A percentile compares a stretch with the other conserved stretches of the same genome.
Conservation (phyloP, 2,797 vertebrate genomes). For the Ctenopoma multispine region DNA sequence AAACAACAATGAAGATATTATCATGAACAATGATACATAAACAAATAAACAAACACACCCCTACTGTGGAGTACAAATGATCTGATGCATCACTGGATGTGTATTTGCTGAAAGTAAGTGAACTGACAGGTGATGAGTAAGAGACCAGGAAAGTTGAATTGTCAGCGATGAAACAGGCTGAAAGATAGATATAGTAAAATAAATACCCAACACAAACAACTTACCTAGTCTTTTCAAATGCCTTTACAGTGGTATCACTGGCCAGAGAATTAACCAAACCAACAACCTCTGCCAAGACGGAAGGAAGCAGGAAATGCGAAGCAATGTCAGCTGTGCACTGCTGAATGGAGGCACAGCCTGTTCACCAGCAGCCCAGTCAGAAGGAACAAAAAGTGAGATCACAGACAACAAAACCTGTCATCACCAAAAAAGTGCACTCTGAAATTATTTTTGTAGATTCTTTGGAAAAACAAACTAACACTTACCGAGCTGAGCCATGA, state of each 20-base stretch:
- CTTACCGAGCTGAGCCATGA: slow-evolving; percentile 92
- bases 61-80: too few relatives aligned
- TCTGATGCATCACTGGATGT: too few relatives aligned
- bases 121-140: too few relatives aligned
- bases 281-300: slow-evolving; percentile 90
- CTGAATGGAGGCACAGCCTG: slow-evolving; percentile 92
- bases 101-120: too few relatives aligned
- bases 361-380: slow-evolving; percentile 2
- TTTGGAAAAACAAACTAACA: background rate
- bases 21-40: too few relatives aligned
- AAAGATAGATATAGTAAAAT: too few relatives aligned
- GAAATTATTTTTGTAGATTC: background rate
- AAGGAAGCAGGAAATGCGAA: slow-evolving; percentile 93
- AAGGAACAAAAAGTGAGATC: slow-evolving; percentile 1
- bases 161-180: too few relatives aligned
- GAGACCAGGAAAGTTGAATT: too few relatives aligned
- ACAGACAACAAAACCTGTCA: background rate
- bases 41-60: too few relatives aligned
- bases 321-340: slow-evolving; percentile 89
- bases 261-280: slow-evolving; percentile 90
- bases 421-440: background rate
- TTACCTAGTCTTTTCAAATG: slow-evolving; percentile 91
- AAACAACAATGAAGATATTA: too few relatives aligned
- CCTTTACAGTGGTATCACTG: slow-evolving; percentile 91
- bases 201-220: slow-evolving; percentile 31